Base-by-base conservation (phyloP, 1,140 invertebrate species). In the Wasmannia auropunctata region DNA sequence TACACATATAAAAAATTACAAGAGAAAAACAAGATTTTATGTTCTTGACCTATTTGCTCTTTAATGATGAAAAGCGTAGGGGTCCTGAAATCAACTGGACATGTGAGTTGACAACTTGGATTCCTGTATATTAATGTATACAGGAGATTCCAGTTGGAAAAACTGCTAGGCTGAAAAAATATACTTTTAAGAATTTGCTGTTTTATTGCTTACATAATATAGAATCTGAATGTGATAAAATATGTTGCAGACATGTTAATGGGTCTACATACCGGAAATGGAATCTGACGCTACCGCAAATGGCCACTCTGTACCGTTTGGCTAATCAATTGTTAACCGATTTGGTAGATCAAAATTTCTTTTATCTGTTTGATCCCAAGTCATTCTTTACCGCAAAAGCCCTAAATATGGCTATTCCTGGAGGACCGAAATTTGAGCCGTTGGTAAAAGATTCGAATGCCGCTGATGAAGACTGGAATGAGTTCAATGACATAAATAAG, bases 401-500 rank as follows among this genome's bases (percentile, higher is more conserved):
- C 11, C 95, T 99, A 19, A 99, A 99, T 93, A 99, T 99, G 98
- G 99, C 99, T n/a, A 99, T 99, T 92, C 99, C 99, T 37, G 99
- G 99, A 86, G 99, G 99, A 5, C 99, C 99, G 0, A 99, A 99
- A 95, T 99, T 99, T 96, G 99, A 99, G 95, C 99, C 99, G 0
- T 95, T 99, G 0, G 99, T 99, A 0, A 99, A 99, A 93, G 99
- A 99, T 95, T 98, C 98, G 88, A 99, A 99, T 93, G 97, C 98
- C 86, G 98, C 97, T 16, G 99, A 99, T 96, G 99, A 99, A 96
- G 99, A 99, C 95, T 99, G 99, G 99, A 99, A 99, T 96, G 99
- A 99, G 95, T 99, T 99, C 92, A 99, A 99, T 96, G 99, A 99
- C 93, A 99, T 99, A 74, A 99, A 99, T 93, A 99, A 99, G 95